Conservation (phyloP, 2,888 invertebrate genomes). For the Harpalus rufipes region DNA sequence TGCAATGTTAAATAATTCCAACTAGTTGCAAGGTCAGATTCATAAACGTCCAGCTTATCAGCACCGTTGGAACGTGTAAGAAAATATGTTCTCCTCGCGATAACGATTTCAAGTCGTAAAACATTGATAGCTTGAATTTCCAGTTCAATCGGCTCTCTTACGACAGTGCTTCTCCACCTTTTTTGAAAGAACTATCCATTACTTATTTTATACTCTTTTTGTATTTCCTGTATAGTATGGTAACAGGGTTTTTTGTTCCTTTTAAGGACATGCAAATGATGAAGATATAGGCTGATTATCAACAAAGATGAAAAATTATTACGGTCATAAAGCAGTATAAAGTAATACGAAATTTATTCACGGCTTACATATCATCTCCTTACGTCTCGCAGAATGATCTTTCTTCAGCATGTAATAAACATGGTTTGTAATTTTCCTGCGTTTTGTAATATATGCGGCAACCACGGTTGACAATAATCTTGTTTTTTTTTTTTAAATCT, state of each 20-base stretch:
- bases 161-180: neutral
- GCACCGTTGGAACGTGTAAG: slow-evolving; percentile 11
- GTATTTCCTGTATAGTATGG: neutral
- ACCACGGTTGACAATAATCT: too few relatives aligned
- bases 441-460: too few relatives aligned
- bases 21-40: slow-evolving; percentile 42
- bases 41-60: slow-evolving; percentile 40
- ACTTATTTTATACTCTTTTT: neutral
- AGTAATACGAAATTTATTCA: too few relatives aligned
- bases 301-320: neutral
- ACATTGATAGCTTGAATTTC: slow-evolving; percentile 9
- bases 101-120: slow-evolving; percentile 17
- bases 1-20: slow-evolving; percentile 21
- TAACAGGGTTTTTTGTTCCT: neutral
- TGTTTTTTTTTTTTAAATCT: too few relatives aligned
- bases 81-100: slow-evolving; percentile 22
- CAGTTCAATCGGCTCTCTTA: neutral
- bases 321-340: too few relatives aligned
- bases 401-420: too few relatives aligned
- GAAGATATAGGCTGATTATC: neutral
- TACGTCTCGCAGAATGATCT: too few relatives aligned
- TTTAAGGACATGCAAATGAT: neutral
- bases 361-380: too few relatives aligned
- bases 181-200: neutral
- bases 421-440: too few relatives aligned